Evolutionary conservation across 2,888 invertebrate species (phyloP), one percentile per base, ranked within the genome.

Genomic region (Theretra japonica): DNA sequence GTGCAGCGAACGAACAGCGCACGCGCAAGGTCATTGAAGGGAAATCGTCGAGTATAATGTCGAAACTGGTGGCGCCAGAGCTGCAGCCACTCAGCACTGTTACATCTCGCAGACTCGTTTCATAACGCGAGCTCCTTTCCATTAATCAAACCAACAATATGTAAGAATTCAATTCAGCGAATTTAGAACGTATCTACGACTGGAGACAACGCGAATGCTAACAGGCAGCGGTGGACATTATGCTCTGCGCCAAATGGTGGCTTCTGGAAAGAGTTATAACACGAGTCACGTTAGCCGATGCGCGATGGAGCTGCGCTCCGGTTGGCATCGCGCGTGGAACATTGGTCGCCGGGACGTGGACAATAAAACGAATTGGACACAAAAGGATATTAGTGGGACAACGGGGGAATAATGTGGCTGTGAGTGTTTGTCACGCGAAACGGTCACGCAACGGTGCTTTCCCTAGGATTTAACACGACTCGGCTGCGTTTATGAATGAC

Each of bases 21-120:
- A 79, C 81, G 84, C 83, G 84, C 93, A 94, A 94, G 94, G 94
- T 91, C 92, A 89, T 87, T 86, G 90, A 93, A 89, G 93, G 94
- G 91, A 94, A 94, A 94, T 89, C 88, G 89, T 87, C 87, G 86
- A 83, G 83, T 84, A 79, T 84, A 76, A 75, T 91, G 88, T 90
- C 89, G 91, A 90, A 90, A 90, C 83, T 81, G 80, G 78, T 80
- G 84, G 84, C 87, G 88, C 83, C 87, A 83, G 82, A 80, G 73
- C 15, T 17, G 23, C 65, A 65, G 48, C 65, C 21, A 79, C 82
- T 75, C 80, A 80, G 80, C 79, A 77, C 83, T 81, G 86, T 89
- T 89, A 89, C 88, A 90, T 91, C 91, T 92, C 82, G 84, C 83
- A 80, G 87, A 83, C 74, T 79, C 78, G 83, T 91, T 92, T 91